Evolutionary conservation across 1,140 invertebrate species (phyloP), one percentile per base, ranked within the genome.

Genomic region (Probaryconus sp.): DNA sequence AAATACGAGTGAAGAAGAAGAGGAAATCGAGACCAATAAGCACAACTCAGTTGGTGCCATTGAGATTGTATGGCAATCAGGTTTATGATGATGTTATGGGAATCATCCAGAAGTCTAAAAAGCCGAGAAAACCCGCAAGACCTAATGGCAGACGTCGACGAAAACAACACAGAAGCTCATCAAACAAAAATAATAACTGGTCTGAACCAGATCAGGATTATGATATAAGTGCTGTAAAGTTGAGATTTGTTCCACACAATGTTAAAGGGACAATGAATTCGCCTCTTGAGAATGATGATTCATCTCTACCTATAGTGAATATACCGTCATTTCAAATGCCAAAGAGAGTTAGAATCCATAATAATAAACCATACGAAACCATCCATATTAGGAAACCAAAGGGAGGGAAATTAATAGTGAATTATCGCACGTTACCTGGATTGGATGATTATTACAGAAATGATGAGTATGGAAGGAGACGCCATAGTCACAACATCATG

Each of bases 81-180:
- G 84, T 88, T 3, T 88, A 88, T 47, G 82, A 87, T 18, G 85
- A 87, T 40, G 85, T 88, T 0, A 87, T 88, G 85, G 85, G 82
- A 1, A 87, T 77, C 1, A 88, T 88, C 3, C 80, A 81, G 48
- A 82, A 83, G 61, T 76, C 55, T 18, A 67, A 47, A 51, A 69
- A 10, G 14, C 26, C 40, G 10, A 63, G 14, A 33, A 71, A 47
- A 45, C 7, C 0, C 16, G 10, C 9, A 1, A 42, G 20, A 4
- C 7, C 21, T 30, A 5, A 2, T 5, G 28, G 13, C 1, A 75
- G 53, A 38, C 35, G 26, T 30, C n/a, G 11, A 10, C 10, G 35
- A 11, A 40, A 3, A 38, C 13, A 50, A 21, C 45, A n/a, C 1
- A 28, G 4, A 37, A 3, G 3, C 10, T 43, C 24, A 7, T 50